Evolutionary conservation across 2,888 invertebrate genomes (phyloP), one percentile per base, ranked within the genome.

Genomic region (Diaprepes abbreviatus): DNA sequence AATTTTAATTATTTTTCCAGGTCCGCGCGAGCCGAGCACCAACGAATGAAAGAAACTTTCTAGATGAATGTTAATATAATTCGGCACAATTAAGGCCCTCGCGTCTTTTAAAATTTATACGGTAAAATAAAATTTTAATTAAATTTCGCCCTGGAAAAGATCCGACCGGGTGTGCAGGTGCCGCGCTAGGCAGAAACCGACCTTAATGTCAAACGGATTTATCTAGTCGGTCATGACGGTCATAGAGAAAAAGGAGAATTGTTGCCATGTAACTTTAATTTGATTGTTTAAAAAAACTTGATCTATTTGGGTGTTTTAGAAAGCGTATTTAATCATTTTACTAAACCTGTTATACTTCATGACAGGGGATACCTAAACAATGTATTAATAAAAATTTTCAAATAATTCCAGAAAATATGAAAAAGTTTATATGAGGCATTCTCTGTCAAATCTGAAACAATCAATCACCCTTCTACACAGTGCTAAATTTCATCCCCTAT

Each of bases 31-130:
- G 16, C 35, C 36, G 10, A 14, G 9, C 35, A 24, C 24, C 40
- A 50, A 36, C 60, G 60, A 36, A 50, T 71, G 72, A 72, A 74
- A 92, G 93, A 93, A 83, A 79, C 76, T 72, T 70, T 55, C 43
- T 45, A 66, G 71, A 67, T 71, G 65, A 71, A 71, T 74, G 75
- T 74, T 72, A 76, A 75, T 75, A 76, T 75, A 75, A 75, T 76
- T 75, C 73, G 71, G 64, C 72, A 73, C 74, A 75, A 75, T 75
- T 75, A 75, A 75, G 67, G 71, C 59, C 66, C 43, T 16, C 36
- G 64, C 63, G 62, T 35, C 62, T 54, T 48, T 70, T 64, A 66
- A 66, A 70, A 72, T 72, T 72, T 72, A 72, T 70, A 69, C 66
- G 65, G 17, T 63, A 52, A 48, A 60, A 65, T 57, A 66, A 70